phyloP scores from a whole-genome alignment of 1,140 invertebrate genomes.

The Samia ricini region DNA sequence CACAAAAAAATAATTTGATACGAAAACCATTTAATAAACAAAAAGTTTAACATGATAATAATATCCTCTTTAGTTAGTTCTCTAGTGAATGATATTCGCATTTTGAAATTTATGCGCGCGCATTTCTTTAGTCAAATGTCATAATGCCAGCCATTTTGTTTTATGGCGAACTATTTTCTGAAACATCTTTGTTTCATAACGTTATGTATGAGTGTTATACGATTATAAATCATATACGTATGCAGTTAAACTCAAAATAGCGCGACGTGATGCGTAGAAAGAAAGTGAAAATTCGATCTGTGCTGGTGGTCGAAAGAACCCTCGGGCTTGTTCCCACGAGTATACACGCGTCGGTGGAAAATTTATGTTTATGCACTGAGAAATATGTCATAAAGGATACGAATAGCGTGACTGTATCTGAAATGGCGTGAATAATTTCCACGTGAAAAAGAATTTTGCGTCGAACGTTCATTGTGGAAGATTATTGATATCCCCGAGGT shows the following conservation, averaged over 20 bases:
- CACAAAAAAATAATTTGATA: too few relatives aligned
- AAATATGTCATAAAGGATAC: slow-evolving; percentile 75
- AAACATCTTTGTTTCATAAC: slow-evolving; percentile 60
- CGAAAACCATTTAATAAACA: slow-evolving; percentile 8
- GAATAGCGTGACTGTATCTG: slow-evolving; percentile 63
- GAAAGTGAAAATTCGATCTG: slow-evolving; percentile 71
- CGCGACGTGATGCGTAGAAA: slow-evolving; percentile 12
- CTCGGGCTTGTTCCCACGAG: slow-evolving; percentile 66
- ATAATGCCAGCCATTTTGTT: slow-evolving; percentile 51
- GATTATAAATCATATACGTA: not conserved
- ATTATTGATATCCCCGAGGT: not conserved
- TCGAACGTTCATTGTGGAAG: not conserved
- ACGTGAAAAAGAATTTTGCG: slow-evolving; percentile 46
- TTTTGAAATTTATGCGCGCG: slow-evolving; percentile 56
- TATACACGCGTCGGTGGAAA: slow-evolving; percentile 67
- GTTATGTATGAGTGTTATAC: not conserved
- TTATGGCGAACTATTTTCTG: slow-evolving; percentile 70
- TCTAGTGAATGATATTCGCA: slow-evolving; percentile 37
- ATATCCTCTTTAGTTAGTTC: not conserved
- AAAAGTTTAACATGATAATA: not conserved
- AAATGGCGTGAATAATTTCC: slow-evolving; percentile 74
- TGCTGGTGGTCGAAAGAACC: slow-evolving; percentile 67
- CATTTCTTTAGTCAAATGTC: slow-evolving; percentile 32
- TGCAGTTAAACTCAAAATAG: slow-evolving; percentile 32
- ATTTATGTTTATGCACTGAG: slow-evolving; percentile 75